Evolutionary conservation across 2,113 vertebrate genomes (phyloP).

Genomic region (Oreochromis aureus): DNA sequence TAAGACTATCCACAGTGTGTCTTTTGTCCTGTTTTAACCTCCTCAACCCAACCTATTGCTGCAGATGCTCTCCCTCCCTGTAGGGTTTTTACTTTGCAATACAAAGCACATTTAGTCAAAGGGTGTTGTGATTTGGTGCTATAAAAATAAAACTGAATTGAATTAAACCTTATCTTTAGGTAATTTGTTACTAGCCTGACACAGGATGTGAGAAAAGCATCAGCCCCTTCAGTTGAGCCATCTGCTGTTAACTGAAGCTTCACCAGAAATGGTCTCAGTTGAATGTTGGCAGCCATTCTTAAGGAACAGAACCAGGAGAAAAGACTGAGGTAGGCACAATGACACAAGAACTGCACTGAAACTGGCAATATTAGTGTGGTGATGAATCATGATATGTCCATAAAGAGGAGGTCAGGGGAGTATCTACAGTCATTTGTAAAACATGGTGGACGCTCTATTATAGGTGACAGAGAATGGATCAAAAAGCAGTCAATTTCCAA

Average conservation of each 20-base stretch:
- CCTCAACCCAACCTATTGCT: not conserved
- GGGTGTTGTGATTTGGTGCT: not conserved
- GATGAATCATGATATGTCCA: not conserved
- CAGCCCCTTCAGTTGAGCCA: not conserved
- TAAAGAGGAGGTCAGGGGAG: not conserved
- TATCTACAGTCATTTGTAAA: not conserved
- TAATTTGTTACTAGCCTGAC: not conserved
- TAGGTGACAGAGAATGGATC: not conserved
- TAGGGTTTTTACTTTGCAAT: not conserved
- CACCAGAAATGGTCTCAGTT: not conserved
- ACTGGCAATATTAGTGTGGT: not conserved
- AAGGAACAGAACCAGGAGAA: not conserved
- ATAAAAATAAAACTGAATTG: not conserved
- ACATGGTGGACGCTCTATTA: not conserved
- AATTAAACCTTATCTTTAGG: not conserved
- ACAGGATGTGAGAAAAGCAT: not conserved
- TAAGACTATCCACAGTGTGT: not conserved
- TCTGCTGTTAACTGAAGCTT: not conserved
- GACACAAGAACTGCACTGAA: not conserved
- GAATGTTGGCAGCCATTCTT: not conserved
- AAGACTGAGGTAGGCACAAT: not conserved
- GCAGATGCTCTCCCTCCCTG: not conserved
- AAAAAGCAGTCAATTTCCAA: not conserved
- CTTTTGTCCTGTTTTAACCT: not conserved
- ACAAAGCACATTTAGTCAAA: not conserved